Percentiles rank a stretch among this genome's conserved stretches.
These are phyloP conservation scores for Eulithis prunata DNA, from an alignment of 2,888 invertebrate genomes.

Conservation along the genomic window DNA sequence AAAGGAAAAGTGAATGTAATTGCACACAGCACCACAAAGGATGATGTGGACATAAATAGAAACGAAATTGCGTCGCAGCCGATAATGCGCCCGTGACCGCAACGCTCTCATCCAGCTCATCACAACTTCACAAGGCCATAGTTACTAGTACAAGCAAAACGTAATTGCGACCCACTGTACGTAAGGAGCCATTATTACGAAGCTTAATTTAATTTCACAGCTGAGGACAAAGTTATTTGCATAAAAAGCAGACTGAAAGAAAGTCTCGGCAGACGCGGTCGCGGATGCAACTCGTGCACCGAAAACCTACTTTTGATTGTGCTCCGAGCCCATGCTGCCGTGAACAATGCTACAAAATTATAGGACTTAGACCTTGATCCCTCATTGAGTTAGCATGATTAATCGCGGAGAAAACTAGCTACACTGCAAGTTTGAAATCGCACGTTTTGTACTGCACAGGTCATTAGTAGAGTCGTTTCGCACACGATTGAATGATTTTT, in stretches of 20 bases:
- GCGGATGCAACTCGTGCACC: constrained; percentile 68
- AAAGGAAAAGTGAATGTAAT: constrained; percentile 63
- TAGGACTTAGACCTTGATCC: constrained; percentile 72
- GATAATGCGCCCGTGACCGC: constrained; percentile 65
- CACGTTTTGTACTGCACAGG: constrained; percentile 66
- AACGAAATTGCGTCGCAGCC: constrained; percentile 70
- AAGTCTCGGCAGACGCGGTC: constrained; percentile 60
- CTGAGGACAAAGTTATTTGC: constrained; percentile 34
- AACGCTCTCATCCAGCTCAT: constrained; percentile 48
- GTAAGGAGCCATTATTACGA: constrained; percentile 32
- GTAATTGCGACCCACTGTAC: constrained; percentile 33
- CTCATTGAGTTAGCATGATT: constrained; percentile 78
- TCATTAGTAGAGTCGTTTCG: constrained; percentile 67
- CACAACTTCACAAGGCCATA: constrained; percentile 44
- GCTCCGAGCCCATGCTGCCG: constrained; percentile 59
- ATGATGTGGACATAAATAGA: constrained; percentile 67
- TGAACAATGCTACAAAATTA: constrained; percentile 77
- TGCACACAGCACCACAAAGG: constrained; percentile 65
- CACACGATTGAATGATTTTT: constrained; percentile 64
- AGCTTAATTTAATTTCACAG: constrained; percentile 37
- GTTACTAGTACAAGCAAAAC: constrained; percentile 30
- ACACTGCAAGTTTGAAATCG: constrained; percentile 61
- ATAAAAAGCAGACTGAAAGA: constrained; percentile 49
- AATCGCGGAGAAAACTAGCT: constrained; percentile 76
- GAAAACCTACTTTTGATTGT: constrained; percentile 76